Evolutionary conservation across 2,797 vertebrate species (phyloP).

Genomic region (Rallus crepitans): DNA sequence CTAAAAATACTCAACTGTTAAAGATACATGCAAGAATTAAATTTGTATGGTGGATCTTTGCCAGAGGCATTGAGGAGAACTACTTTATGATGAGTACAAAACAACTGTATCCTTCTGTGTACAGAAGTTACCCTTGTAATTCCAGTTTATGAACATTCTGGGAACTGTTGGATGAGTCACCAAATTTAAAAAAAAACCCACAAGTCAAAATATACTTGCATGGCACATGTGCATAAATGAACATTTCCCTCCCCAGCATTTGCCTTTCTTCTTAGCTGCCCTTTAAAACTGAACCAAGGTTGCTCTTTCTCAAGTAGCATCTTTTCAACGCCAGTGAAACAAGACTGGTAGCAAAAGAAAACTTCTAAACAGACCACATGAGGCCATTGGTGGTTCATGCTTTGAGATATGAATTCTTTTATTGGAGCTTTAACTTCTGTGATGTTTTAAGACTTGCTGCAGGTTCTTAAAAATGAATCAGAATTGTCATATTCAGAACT

Average conservation of each 20-base stretch:
- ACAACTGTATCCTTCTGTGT: neutral
- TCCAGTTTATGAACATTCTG: neutral
- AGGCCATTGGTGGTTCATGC: slow-evolving; percentile 18
- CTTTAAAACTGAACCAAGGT: neutral
- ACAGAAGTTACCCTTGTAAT: neutral
- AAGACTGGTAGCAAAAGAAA: slow-evolving; percentile 3
- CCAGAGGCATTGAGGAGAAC: neutral
- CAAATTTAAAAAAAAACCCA: neutral
- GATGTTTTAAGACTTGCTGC: slow-evolving; percentile 43
- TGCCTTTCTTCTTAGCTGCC: neutral
- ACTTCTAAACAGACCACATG: slow-evolving; percentile 4
- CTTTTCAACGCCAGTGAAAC: neutral
- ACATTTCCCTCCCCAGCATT: neutral
- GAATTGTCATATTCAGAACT: slow-evolving; percentile 2
- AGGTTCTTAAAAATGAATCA: slow-evolving; percentile 18
- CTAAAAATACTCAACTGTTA: neutral
- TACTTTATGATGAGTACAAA: neutral
- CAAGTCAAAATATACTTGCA: neutral
- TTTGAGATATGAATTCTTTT: neutral
- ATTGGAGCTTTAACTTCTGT: slow-evolving; percentile 1
- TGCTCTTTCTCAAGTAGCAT: neutral
- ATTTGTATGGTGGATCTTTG: neutral
- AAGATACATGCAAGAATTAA: neutral
- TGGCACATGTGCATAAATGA: neutral
- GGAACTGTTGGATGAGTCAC: neutral